Percentiles rank a stretch among this genome's conserved stretches.
phyloP scores from a whole-genome alignment of 2,113 vertebrate genomes.

The Hyaena hyaena region DNA sequence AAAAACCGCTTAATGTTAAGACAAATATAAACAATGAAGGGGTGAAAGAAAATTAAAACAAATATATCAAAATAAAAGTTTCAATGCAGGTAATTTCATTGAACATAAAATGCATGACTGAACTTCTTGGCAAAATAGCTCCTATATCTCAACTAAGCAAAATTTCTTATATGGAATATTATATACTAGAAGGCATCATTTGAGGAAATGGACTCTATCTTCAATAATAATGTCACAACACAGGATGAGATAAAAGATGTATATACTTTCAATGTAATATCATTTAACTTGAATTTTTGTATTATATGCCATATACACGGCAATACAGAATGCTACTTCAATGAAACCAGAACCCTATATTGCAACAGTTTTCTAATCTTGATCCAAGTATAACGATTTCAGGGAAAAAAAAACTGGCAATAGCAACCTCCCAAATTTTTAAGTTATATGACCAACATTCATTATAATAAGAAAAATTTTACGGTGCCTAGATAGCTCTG shows the following conservation, averaged over 20 bases:
- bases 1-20: neutral
- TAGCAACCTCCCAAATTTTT: neutral
- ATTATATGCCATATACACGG: neutral
- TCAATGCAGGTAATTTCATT: neutral
- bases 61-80: neutral
- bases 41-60: neutral
- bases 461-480: neutral
- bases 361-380: neutral
- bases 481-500: neutral
- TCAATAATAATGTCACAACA: neutral
- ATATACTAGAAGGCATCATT: neutral
- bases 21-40: neutral
- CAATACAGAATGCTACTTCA: neutral
- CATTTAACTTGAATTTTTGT: slow-evolving; percentile 8
- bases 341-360: neutral
- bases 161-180: neutral
- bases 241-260: neutral
- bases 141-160: neutral
- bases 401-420: neutral
- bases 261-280: neutral
- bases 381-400: neutral
- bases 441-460: neutral
- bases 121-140: slow-evolving; percentile 13
- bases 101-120: neutral
- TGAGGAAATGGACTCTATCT: neutral